Evolutionary conservation across 2,888 invertebrate species (phyloP).

Genomic region (Callinectes sapidus): DNA sequence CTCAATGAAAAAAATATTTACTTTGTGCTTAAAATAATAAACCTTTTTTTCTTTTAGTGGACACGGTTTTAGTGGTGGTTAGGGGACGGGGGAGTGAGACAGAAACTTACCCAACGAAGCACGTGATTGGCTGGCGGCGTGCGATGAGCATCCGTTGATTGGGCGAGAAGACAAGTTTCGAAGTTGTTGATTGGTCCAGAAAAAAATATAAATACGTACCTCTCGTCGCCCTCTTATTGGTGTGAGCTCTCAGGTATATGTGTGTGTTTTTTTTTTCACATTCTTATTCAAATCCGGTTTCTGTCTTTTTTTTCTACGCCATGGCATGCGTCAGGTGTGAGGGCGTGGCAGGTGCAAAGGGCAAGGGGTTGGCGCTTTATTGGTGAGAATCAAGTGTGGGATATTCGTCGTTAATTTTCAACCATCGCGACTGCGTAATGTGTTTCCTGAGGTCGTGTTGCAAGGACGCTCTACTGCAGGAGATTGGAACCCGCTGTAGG

Average conservation of each 20-base stretch:
- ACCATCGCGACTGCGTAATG: background rate
- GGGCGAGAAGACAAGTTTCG: background rate
- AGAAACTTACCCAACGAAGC: conserved; percentile 25
- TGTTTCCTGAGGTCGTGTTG: background rate
- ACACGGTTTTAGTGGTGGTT: background rate
- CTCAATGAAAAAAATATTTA: background rate
- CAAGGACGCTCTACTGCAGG: background rate
- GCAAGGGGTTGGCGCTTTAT: background rate
- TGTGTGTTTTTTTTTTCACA: background rate
- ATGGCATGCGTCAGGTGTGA: background rate
- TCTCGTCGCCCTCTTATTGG: background rate
- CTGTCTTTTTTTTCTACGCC: background rate
- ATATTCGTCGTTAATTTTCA: background rate
- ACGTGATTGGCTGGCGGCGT: background rate
- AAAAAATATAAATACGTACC: background rate
- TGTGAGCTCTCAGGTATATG: background rate
- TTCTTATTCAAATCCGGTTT: background rate
- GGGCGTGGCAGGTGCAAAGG: background rate
- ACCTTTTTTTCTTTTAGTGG: background rate
- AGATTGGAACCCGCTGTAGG: background rate
- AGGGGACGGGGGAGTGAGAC: background rate
- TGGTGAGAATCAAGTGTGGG: background rate
- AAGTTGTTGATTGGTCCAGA: background rate
- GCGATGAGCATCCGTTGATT: conserved; percentile 8
- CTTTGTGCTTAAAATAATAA: background rate